Evolutionary conservation across 2,797 vertebrate genomes (phyloP).

Genomic region (Microctenopoma steveboyesi): DNA sequence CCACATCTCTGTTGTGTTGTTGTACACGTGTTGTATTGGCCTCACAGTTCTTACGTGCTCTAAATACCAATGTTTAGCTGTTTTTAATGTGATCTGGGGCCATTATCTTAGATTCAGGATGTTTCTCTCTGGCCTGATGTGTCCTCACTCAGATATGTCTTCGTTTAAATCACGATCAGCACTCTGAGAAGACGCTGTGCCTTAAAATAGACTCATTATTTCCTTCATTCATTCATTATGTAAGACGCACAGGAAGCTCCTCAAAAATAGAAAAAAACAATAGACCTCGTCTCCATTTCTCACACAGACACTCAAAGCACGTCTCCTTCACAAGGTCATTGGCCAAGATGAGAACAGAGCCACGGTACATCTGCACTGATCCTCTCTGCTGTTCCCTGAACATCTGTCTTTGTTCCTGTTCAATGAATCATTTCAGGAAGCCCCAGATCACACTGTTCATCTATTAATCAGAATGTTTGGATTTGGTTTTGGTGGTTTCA

Average conservation of each 20-base stretch:
- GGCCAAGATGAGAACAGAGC: background rate
- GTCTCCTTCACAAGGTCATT: conserved; percentile 58
- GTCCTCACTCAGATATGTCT: background rate
- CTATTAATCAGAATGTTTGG: conserved; percentile 7
- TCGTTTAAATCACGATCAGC: background rate
- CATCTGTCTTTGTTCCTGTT: background rate
- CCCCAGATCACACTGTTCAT: background rate
- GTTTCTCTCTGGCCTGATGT: conserved; percentile 7
- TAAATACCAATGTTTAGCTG: too few relatives aligned
- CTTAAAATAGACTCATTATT: conserved; percentile 47
- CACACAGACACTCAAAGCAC: conserved; percentile 24
- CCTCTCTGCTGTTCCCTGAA: background rate
- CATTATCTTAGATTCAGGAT: too few relatives aligned
- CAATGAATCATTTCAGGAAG: background rate
- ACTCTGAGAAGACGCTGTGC: conserved; percentile 1
- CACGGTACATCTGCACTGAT: conserved; percentile 6
- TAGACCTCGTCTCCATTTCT: conserved; percentile 21
- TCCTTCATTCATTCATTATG: conserved; percentile 53
- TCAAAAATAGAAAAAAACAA: conserved; percentile 25
- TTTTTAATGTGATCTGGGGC: too few relatives aligned
- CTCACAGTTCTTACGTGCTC: too few relatives aligned
- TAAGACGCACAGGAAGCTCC: conserved; percentile 42
- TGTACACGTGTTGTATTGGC: too few relatives aligned
- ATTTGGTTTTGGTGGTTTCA: background rate
- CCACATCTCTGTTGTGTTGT: too few relatives aligned